Base-by-base conservation (phyloP, 2,888 invertebrate genomes). In the Cerceris rybyensis region DNA sequence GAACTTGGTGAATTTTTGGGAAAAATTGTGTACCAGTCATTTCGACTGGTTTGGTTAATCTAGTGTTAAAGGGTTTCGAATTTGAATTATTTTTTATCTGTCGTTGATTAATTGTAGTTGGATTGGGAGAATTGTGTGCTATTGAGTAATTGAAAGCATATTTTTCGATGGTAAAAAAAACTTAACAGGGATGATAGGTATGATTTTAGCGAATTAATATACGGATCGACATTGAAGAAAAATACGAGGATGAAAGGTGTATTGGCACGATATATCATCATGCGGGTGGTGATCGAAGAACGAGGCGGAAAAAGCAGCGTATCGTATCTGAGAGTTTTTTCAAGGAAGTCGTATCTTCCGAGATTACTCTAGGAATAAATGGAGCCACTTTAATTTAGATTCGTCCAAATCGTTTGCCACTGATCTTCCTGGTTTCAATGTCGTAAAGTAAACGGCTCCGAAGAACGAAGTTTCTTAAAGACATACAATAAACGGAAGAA, bases 181-280 rank as follows among this genome's bases (percentile, higher is more conserved):
- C 4, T 28, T 28, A 28, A 28, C 28, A 28, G 28, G 4, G 28
- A 28, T n/a, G 28, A 28, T 28, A 28, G 28, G 28, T 4, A 28
- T 4, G 28, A 28, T 28, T 28, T 28, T 28, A 28, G 28, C 28
- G 4, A 16, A 46, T 65, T 65, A 70, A 50, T 55, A 28, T 42
- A 28, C 43, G 39, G 70, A 52, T 75, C 75, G 70, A 70, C 66
- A 55, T 28, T 65, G 70, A 66, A 49, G 65, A 58, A 66, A 69
- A 52, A 59, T 41, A 54, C 50, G 41, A 65, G 54, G 57, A 70
- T 39, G 65, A 70, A 75, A 55, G 60, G 60, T 28, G 52, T 54
- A 65, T 65, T 64, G 49, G 50, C n/a, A n/a, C 50, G 13, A 55
- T 55, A 17, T 28, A 17, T 55, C 17, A 13, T 55, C 8, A 28